Conservation (phyloP, 2,888 invertebrate genomes). For the Gisinianus flammeolus region DNA sequence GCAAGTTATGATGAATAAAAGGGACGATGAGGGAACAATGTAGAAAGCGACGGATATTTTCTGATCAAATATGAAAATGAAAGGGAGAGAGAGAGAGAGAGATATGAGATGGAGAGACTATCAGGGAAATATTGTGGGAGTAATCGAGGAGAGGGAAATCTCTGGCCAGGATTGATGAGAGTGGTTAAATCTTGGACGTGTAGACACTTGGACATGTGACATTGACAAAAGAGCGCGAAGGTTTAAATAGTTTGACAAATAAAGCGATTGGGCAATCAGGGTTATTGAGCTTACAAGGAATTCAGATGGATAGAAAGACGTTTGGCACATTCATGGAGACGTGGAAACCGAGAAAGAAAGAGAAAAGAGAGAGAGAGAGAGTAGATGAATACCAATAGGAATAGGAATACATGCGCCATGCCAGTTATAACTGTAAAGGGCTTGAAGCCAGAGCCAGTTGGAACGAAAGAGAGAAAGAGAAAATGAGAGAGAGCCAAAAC, state of each 20-base stretch:
- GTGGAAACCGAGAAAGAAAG: not conserved
- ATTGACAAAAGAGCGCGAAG: conserved; percentile 36
- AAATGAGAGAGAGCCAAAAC: not conserved
- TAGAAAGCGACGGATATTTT: not conserved
- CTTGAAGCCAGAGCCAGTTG: not conserved
- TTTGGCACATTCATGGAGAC: conserved; percentile 30
- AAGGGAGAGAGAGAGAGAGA: not conserved
- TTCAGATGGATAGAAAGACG: conserved; percentile 26
- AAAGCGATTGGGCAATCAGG: conserved; percentile 38
- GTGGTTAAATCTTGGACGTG: conserved; percentile 12
- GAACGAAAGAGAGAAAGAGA: not conserved
- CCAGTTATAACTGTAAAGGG: not conserved
- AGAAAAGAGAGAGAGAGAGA: not conserved
- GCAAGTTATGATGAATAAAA: not conserved
- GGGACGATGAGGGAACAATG: not conserved
- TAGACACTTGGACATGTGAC: conserved; percentile 30
- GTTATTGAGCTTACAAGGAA: conserved; percentile 30
- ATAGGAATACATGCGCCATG: conserved; percentile 31
- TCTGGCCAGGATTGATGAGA: conserved; percentile 25
- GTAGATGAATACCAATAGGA: not conserved
- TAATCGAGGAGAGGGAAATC: conserved; percentile 3
- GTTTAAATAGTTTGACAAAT: conserved; percentile 39
- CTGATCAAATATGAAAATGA: not conserved
- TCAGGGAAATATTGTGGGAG: too few species aligned
- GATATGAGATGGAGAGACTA: not conserved